These are phyloP conservation scores for sheep (Ovis aries) DNA, from an alignment of 2,113 vertebrate genomes.

Conservation along the genomic window ARS-UI_Ramb_v3.0 NC_056055.1:9505001-9505500, in stretches of 20 bases:
- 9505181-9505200: neutral
- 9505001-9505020: neutral
- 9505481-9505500: neutral
- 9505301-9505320: neutral
- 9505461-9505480: neutral
- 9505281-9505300: neutral
- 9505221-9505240: neutral
- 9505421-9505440: accelerated
- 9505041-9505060: neutral
- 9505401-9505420: accelerated
- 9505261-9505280: accelerated
- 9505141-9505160: neutral
- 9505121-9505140: neutral
- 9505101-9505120: neutral
- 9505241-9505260: neutral
- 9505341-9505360: neutral
- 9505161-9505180: neutral
- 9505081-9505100: neutral
- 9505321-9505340: neutral
- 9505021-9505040: neutral
- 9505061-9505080: too few relatives aligned
- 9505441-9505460: accelerated
- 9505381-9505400: neutral
- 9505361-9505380: neutral
- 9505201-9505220: accelerated